A percentile compares a stretch with the other conserved stretches of the same genome.
Evolutionary conservation across 92 coral and sea anemone species (phyloP).

Genomic region (Bergia sp.): DNA sequence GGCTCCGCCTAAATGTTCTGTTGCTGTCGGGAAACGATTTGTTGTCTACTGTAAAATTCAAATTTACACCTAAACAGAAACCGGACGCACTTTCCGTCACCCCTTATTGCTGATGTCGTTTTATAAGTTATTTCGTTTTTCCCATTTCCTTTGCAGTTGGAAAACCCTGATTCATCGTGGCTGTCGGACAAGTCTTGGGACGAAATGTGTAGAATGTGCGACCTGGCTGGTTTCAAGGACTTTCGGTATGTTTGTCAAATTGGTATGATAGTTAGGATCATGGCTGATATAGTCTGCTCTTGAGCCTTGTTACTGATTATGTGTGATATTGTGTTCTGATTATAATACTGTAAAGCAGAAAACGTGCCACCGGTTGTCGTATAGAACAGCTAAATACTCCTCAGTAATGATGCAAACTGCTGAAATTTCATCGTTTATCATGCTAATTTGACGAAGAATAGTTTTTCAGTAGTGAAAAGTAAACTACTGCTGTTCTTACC

Average conservation of each 20-base stretch:
- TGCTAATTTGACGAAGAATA: too few relatives aligned
- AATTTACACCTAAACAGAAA: too few relatives aligned
- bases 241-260: constrained; percentile 71
- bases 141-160: constrained; percentile 57
- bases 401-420: too few relatives aligned
- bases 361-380: not conserved
- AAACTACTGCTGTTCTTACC: too few relatives aligned
- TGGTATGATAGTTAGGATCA: not conserved
- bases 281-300: not conserved
- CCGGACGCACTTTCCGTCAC: not conserved
- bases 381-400: too few relatives aligned
- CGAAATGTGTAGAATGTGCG: constrained; percentile 98
- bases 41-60: too few relatives aligned
- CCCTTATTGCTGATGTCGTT: not conserved
- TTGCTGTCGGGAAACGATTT: too few relatives aligned
- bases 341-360: not conserved
- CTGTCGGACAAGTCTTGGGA: constrained; percentile 98
- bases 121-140: not conserved
- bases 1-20: too few relatives aligned
- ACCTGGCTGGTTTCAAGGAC: constrained; percentile 86
- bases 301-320: too few relatives aligned
- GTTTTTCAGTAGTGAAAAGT: too few relatives aligned
- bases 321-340: too few relatives aligned
- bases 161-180: constrained; percentile 99
- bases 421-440: too few relatives aligned